Conservation (phyloP, 2,888 invertebrate species). For the Drosophila quasianomalipes region DNA sequence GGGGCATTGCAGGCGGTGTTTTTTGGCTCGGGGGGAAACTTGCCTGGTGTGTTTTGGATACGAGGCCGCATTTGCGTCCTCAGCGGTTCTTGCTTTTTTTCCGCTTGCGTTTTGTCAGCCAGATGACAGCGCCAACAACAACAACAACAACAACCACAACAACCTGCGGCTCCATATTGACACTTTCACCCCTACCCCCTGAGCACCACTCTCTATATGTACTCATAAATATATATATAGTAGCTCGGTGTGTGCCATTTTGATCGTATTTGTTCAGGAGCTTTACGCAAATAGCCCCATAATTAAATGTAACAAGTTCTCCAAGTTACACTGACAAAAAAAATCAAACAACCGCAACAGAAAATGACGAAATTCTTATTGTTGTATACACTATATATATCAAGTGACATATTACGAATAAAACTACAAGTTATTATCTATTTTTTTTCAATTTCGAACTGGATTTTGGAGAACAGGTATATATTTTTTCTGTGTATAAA, state of each 20-base stretch:
- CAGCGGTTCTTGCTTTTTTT: conserved; percentile 73
- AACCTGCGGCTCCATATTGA: conserved; percentile 77
- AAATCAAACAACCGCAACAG: not conserved
- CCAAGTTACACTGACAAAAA: conserved; percentile 33
- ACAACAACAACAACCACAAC: conserved; percentile 30
- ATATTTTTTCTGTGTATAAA: not conserved
- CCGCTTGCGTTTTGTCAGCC: conserved; percentile 76
- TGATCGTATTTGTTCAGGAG: conserved; percentile 55
- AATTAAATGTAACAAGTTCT: conserved; percentile 66
- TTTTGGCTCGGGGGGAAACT: conserved; percentile 9
- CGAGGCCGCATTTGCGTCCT: conserved; percentile 64
- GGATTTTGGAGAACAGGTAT: not conserved
- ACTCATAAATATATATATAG: not conserved
- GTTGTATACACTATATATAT: not conserved
- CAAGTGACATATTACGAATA: not conserved
- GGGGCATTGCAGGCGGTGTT: not conserved
- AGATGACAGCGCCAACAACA: conserved; percentile 59
- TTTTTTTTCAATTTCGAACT: not conserved
- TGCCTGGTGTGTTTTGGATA: conserved; percentile 56
- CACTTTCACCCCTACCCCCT: conserved; percentile 36
- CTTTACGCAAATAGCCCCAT: conserved; percentile 64
- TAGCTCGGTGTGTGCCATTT: conserved; percentile 6
- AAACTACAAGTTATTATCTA: not conserved
- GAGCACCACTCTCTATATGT: not conserved
- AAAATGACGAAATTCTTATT: not conserved